phyloP scores from a whole-genome alignment of 2,888 invertebrate genomes.

The Zhengitettix transpicula region DNA sequence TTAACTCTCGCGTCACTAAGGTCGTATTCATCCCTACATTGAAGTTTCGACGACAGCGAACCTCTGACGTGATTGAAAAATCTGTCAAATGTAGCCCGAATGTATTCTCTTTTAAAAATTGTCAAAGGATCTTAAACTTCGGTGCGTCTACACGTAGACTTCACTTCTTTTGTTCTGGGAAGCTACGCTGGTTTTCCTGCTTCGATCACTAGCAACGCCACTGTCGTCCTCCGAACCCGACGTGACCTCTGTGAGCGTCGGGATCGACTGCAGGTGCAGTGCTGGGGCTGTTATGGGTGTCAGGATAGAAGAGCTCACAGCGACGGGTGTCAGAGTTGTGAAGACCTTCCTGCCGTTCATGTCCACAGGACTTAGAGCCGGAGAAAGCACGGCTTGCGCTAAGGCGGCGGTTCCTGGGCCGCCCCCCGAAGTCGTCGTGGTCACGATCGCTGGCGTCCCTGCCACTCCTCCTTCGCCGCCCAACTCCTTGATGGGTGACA shows the following conservation, averaged over 20 bases:
- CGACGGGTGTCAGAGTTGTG: conserved; percentile 19
- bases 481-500: conserved; percentile 72
- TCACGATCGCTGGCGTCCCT: conserved; percentile 14
- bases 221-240: conserved; percentile 14
- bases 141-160: conserved; percentile 31
- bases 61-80: too few species aligned
- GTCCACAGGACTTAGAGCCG: conserved; percentile 24
- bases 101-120: too few species aligned
- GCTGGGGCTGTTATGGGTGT: conserved; percentile 37
- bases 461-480: conserved; percentile 45
- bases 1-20: too few species aligned
- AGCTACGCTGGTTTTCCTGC: conserved; percentile 29
- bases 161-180: conserved; percentile 30
- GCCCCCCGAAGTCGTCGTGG: background rate
- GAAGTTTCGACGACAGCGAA: too few species aligned
- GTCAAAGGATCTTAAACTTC: too few species aligned
- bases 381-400: conserved; percentile 60
- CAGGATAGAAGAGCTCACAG: conserved; percentile 21
- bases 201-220: conserved; percentile 7
- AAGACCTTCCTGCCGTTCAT: conserved; percentile 20
- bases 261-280: conserved; percentile 16
- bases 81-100: too few species aligned
- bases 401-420: conserved; percentile 49
- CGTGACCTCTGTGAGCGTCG: conserved; percentile 10
- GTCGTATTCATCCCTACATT: too few species aligned